phyloP scores from a whole-genome alignment of 2,888 invertebrate species.

The Amorpha juglandis region DNA sequence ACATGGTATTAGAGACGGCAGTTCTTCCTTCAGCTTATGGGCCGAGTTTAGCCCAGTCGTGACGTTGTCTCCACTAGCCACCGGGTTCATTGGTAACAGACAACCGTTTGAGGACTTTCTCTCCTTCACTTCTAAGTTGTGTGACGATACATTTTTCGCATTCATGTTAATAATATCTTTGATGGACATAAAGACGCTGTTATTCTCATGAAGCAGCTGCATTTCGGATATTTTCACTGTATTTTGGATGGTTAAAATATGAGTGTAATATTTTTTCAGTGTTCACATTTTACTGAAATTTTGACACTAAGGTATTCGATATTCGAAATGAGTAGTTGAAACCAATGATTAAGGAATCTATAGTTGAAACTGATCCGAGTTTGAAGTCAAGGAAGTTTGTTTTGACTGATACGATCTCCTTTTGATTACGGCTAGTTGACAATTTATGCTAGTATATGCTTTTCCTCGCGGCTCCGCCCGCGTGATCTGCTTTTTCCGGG shows the following conservation, averaged over 20 bases:
- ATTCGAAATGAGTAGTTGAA: conserved; percentile 50
- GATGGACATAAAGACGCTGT: conserved; percentile 48
- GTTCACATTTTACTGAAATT: conserved; percentile 64
- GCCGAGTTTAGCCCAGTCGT: conserved; percentile 62
- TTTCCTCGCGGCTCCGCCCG: no score
- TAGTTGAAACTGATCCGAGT: no score
- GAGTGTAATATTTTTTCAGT: conserved; percentile 45
- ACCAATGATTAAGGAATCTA: no score
- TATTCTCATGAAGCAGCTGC: conserved; percentile 70
- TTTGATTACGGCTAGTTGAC: no score
- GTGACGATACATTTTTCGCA: conserved; percentile 51
- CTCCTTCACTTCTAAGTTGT: conserved; percentile 67
- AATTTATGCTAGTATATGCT: no score
- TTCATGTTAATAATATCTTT: conserved; percentile 55
- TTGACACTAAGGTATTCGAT: conserved; percentile 64
- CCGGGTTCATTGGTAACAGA: conserved; percentile 70
- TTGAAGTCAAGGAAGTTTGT: background rate
- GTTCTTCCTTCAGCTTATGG: conserved; percentile 70
- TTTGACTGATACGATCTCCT: background rate
- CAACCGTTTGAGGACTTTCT: conserved; percentile 68
- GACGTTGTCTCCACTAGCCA: conserved; percentile 78
- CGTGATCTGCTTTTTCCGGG: no score
- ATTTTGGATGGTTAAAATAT: conserved; percentile 33
- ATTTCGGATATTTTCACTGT: conserved; percentile 46
- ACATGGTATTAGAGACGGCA: conserved; percentile 72